Percentiles rank a stretch among this genome's conserved stretches.
Conservation (phyloP, 1,140 invertebrate species). For the Augochlora pura region DNA sequence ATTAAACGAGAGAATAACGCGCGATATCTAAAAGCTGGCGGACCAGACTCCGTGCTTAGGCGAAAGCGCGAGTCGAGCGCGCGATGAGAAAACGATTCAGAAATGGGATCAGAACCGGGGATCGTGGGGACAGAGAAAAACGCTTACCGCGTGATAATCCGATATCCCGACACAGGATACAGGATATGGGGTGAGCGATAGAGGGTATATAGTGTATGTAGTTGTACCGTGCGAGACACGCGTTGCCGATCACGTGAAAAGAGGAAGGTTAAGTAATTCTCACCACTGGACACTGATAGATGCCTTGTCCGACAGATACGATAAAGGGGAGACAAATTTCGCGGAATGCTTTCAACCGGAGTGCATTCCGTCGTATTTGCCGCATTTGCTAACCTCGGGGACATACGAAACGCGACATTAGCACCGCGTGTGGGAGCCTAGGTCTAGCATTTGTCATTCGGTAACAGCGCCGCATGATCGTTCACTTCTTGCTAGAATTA, state of each 20-base stretch:
- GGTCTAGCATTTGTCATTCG: too few species aligned
- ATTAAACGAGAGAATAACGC: too few species aligned
- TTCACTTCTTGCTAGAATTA: background rate
- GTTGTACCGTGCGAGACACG: slow-evolving; percentile 40
- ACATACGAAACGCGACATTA: background rate
- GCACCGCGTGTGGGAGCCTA: background rate
- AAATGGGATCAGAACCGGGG: slow-evolving; percentile 17
- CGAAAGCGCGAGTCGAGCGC: background rate
- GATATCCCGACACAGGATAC: slow-evolving; percentile 53
- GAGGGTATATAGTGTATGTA: slow-evolving; percentile 39
- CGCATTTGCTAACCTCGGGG: background rate
- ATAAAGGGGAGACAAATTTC: slow-evolving; percentile 34
- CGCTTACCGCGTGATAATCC: slow-evolving; percentile 50
- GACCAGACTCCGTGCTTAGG: background rate
- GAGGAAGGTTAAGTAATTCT: slow-evolving; percentile 39
- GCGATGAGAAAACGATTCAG: slow-evolving; percentile 36
- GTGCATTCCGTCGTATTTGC: background rate
- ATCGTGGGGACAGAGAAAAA: slow-evolving; percentile 32
- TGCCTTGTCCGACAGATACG: slow-evolving; percentile 13
- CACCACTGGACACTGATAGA: slow-evolving; percentile 44
- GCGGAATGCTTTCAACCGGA: slow-evolving; percentile 22
- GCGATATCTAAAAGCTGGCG: too few species aligned
- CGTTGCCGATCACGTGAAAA: slow-evolving; percentile 41
- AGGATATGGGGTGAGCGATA: slow-evolving; percentile 50
- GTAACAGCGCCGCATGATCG: background rate